Percentiles rank a stretch among this genome's conserved stretches.
Evolutionary conservation across 2,113 vertebrate genomes (phyloP).

Genomic region (Corydoras sp.): DNA sequence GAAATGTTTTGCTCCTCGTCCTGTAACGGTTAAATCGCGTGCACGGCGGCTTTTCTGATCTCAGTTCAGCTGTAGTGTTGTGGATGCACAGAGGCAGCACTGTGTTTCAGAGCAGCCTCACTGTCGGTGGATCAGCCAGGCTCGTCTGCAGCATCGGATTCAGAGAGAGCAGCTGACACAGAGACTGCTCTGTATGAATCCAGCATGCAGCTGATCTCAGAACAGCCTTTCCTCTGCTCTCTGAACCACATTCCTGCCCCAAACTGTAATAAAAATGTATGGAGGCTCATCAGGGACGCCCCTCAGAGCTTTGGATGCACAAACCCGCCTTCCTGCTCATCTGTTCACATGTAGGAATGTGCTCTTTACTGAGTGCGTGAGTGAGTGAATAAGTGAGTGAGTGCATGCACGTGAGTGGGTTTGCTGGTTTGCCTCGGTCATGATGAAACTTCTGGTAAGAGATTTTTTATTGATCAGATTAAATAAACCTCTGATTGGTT

Average conservation of each 20-base stretch:
- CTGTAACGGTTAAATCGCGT: constrained; percentile 20
- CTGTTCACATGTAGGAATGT: neutral
- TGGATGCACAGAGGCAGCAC: constrained; percentile 10
- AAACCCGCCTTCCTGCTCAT: constrained; percentile 8
- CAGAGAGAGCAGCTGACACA: constrained; percentile 2
- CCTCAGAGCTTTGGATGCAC: constrained; percentile 18
- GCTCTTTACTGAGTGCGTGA: neutral
- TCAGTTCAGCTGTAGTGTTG: constrained; percentile 17
- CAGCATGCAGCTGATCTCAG: constrained; percentile 22
- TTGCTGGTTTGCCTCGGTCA: neutral
- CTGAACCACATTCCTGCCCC: constrained; percentile 27
- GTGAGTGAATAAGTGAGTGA: no score
- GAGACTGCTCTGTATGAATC: constrained; percentile 23
- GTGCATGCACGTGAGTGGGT: neutral
- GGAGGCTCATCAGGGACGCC: constrained; percentile 15
- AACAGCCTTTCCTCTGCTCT: constrained; percentile 23
- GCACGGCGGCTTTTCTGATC: constrained; percentile 3
- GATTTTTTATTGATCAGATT: neutral
- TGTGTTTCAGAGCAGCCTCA: neutral
- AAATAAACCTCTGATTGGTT: neutral
- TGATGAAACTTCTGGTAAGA: constrained; percentile 29
- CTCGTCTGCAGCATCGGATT: neutral
- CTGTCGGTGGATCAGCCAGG: constrained; percentile 21
- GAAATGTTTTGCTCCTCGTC: neutral
- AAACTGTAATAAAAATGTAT: constrained; percentile 21